Conservation (phyloP, 1,140 invertebrate species). For the Leptinotarsa undecemlineata region DNA sequence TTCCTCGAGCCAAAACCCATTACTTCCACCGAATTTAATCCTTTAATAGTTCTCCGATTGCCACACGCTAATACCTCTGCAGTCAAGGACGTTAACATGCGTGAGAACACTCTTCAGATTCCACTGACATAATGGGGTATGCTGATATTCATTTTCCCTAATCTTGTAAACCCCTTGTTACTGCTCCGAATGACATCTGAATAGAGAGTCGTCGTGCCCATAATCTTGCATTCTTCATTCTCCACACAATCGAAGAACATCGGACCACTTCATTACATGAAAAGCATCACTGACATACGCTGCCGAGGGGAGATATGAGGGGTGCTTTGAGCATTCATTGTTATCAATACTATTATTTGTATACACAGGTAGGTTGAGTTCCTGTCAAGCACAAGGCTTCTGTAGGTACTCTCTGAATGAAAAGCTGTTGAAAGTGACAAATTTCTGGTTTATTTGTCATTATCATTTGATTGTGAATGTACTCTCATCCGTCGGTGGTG, state of each 20-base stretch:
- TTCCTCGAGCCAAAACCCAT: background rate
- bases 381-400: background rate
- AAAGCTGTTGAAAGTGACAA: too few relatives aligned
- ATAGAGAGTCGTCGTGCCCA: background rate
- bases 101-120: slow-evolving; percentile 1
- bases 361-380: slow-evolving; percentile 3
- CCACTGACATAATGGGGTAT: background rate
- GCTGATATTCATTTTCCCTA: background rate
- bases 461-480: too few relatives aligned
- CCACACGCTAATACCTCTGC: background rate
- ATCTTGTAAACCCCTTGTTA: background rate
- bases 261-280: slow-evolving; percentile 4
- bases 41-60: background rate
- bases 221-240: background rate
- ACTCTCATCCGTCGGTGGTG: too few relatives aligned
- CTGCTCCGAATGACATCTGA: background rate
- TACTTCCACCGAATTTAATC: slow-evolving; percentile 1
- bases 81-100: background rate
- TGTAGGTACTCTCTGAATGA: too few relatives aligned
- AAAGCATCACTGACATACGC: slow-evolving; percentile 7
- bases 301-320: background rate
- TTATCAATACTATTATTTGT: slow-evolving; percentile 4
- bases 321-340: background rate
- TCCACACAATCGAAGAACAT: slow-evolving; percentile 7
- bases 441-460: too few relatives aligned